Evolutionary conservation across 2,797 vertebrate genomes (phyloP).

Genomic region (Jordanella pulchra): DNA sequence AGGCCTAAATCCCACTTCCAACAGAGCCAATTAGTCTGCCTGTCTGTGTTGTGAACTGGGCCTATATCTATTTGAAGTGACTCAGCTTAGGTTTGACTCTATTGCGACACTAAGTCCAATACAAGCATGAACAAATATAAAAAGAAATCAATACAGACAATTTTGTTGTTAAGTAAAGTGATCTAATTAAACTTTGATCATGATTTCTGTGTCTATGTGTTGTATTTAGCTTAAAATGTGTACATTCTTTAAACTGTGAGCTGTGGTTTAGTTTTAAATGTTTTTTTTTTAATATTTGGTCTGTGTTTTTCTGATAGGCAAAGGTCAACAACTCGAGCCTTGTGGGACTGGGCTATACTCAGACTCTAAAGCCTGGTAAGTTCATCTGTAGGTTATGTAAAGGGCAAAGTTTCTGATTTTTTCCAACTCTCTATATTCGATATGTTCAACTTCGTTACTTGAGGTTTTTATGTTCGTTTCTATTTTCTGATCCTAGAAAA

Average conservation of each 20-base stretch:
- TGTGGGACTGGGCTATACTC: slow-evolving; percentile 95
- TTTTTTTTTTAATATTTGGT: not conserved
- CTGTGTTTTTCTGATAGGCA: slow-evolving; percentile 78
- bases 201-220: not conserved
- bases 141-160: not conserved
- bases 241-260: not conserved
- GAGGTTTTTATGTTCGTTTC: not conserved
- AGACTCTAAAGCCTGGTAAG: slow-evolving; percentile 95
- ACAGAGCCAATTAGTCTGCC: slow-evolving; percentile 13
- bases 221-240: not conserved
- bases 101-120: too few relatives aligned
- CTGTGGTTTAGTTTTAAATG: not conserved
- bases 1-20: slow-evolving; percentile 27
- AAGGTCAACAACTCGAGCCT: slow-evolving; percentile 99
- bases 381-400: not conserved
- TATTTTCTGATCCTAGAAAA: not conserved
- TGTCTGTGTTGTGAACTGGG: slow-evolving; percentile 3
- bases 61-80: not conserved
- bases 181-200: not conserved
- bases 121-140: too few relatives aligned
- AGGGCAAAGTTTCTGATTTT: not conserved
- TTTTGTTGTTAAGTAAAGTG: not conserved
- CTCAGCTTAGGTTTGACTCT: not conserved
- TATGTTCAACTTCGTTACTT: not conserved
- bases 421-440: not conserved